These are phyloP conservation scores for Scomber scombrus DNA, from an alignment of 2,113 vertebrate genomes.

Conservation along the genomic window DNA sequence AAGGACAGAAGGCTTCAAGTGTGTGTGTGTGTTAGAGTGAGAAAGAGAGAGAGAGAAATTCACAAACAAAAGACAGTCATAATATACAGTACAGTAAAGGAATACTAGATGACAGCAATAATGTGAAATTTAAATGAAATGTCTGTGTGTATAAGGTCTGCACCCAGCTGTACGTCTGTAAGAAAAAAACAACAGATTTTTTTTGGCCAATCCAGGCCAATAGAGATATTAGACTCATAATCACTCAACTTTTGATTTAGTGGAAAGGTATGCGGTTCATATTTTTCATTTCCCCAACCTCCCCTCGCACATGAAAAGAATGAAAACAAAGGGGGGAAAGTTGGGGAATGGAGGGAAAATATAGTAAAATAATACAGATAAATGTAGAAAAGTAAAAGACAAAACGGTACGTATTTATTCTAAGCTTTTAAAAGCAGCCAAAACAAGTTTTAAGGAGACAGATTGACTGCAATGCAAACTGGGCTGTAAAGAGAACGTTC, in stretches of 20 bases:
- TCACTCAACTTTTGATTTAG: conserved; percentile 51
- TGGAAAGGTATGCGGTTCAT: conserved; percentile 64
- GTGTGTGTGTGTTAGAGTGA: conserved; percentile 12
- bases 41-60: not conserved
- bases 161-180: not conserved
- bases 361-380: not conserved
- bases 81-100: not conserved
- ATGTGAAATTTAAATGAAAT: not conserved
- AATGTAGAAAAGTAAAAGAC: not conserved
- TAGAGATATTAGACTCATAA: conserved; percentile 21
- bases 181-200: not conserved
- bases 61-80: conserved; percentile 6
- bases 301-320: conserved; percentile 39
- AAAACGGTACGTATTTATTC: not conserved
- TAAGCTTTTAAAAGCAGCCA: not conserved
- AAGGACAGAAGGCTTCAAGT: conserved; percentile 14
- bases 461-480: not conserved
- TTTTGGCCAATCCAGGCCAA: not conserved
- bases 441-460: not conserved
- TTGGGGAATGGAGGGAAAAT: not conserved
- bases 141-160: not conserved
- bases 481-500: not conserved
- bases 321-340: conserved; percentile 38
- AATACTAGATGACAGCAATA: not conserved
- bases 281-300: conserved; percentile 43